Evolutionary conservation across 1,140 invertebrate genomes (phyloP).

Genomic region (Asobara japonica): DNA sequence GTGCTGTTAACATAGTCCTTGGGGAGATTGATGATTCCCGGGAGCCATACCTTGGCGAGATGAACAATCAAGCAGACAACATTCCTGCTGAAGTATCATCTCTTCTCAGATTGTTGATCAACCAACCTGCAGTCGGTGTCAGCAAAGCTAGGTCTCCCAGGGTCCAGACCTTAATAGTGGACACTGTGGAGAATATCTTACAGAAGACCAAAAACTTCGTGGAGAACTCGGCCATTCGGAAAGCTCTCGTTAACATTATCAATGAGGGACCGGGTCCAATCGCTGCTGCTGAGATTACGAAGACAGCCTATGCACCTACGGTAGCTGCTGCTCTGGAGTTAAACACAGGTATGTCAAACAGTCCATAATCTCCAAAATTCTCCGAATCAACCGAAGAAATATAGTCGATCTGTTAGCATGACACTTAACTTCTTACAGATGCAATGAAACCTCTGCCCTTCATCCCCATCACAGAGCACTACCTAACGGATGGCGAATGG

Average conservation of each 20-base stretch:
- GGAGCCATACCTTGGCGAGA: constrained; percentile 22
- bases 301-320: background rate
- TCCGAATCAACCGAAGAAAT: too few relatives aligned
- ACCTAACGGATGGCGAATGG: constrained; percentile 25
- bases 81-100: background rate
- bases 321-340: too few relatives aligned
- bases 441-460: background rate
- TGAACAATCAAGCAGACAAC: background rate
- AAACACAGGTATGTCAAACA: too few relatives aligned
- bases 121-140: constrained; percentile 38
- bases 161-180: constrained; percentile 51
- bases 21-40: constrained; percentile 28
- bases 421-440: too few relatives aligned
- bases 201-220: constrained; percentile 32
- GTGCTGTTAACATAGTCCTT: constrained; percentile 35
- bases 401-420: too few relatives aligned
- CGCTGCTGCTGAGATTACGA: background rate
- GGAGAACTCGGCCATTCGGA: constrained; percentile 41
- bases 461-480: constrained; percentile 16
- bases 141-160: constrained; percentile 34
- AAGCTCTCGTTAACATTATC: constrained; percentile 40
- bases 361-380: too few relatives aligned
- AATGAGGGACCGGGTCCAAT: background rate
- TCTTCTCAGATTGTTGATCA: constrained; percentile 40
- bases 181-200: constrained; percentile 44